phyloP scores from a whole-genome alignment of 2,888 invertebrate species.

The Hylaea fasciaria region DNA sequence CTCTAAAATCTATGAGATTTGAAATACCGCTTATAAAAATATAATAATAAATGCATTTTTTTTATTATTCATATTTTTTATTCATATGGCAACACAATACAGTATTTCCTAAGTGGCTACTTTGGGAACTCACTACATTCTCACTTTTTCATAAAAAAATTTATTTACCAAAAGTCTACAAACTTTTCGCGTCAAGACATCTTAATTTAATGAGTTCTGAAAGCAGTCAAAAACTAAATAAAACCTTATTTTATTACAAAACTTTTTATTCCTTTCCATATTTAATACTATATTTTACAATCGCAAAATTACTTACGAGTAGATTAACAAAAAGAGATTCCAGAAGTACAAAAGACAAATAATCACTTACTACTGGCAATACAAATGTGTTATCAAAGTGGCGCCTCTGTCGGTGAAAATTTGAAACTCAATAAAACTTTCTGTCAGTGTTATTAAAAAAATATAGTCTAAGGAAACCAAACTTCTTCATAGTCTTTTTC shows the following conservation, averaged over 20 bases:
- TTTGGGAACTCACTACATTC: conserved; percentile 34
- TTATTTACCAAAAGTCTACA: background rate
- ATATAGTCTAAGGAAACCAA: no score
- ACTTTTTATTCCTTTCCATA: conserved; percentile 9
- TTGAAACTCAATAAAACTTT: no score
- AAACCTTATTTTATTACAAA: conserved; percentile 12
- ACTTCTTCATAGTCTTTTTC: no score
- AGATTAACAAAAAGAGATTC: conserved; percentile 29
- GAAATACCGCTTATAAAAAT: conserved; percentile 67
- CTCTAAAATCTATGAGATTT: conserved; percentile 21
- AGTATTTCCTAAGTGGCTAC: conserved; percentile 41
- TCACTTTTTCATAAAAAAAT: background rate
- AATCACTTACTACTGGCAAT: conserved; percentile 8
- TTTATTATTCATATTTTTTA: conserved; percentile 47
- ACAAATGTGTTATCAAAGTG: no score
- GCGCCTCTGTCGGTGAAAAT: no score
- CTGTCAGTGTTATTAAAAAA: no score
- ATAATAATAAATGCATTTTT: conserved; percentile 70
- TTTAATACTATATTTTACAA: conserved; percentile 32
- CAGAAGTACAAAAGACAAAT: conserved; percentile 21
- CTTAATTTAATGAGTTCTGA: conserved; percentile 5
- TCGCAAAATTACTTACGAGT: conserved; percentile 27
- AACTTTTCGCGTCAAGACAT: no score
- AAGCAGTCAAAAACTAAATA: conserved; percentile 6
- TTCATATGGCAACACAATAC: conserved; percentile 58